These are phyloP conservation scores for Pteruthius melanotis DNA, from an alignment of 2,113 vertebrate genomes.

Conservation along the genomic window DNA sequence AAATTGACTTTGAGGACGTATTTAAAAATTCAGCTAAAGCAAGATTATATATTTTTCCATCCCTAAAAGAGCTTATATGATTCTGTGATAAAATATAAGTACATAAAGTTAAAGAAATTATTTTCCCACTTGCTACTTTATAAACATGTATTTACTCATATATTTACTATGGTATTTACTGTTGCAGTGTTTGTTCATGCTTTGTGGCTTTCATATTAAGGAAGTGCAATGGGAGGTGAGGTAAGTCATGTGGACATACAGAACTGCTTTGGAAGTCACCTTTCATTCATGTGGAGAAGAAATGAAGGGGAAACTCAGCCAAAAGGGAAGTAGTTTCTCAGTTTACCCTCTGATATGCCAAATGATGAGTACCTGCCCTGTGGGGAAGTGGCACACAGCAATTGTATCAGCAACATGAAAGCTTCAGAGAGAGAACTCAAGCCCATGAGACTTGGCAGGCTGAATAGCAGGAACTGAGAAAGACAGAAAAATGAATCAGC, in stretches of 20 bases:
- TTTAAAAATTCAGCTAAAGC: neutral
- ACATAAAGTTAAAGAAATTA: neutral
- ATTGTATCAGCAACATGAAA: neutral
- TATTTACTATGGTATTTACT: neutral
- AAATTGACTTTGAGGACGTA: neutral
- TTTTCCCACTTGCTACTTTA: neutral
- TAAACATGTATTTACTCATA: neutral
- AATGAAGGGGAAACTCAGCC: neutral
- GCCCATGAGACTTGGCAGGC: neutral
- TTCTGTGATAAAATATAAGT: neutral
- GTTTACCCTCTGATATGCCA: neutral
- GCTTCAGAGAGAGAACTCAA: neutral
- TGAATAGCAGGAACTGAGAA: neutral
- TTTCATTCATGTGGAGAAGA: neutral
- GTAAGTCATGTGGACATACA: neutral
- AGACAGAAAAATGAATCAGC: neutral
- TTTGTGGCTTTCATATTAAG: neutral
- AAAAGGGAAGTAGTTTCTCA: neutral
- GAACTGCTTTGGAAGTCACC: neutral
- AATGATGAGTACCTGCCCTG: neutral
- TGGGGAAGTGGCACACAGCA: neutral
- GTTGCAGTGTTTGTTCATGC: neutral
- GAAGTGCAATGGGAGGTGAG: neutral
- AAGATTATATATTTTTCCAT: neutral
- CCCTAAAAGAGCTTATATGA: neutral